Percentiles rank a stretch among this genome's conserved stretches.
Evolutionary conservation across 2,113 vertebrate genomes (phyloP).

Genomic region (Forbesichthys papilliferus): DNA sequence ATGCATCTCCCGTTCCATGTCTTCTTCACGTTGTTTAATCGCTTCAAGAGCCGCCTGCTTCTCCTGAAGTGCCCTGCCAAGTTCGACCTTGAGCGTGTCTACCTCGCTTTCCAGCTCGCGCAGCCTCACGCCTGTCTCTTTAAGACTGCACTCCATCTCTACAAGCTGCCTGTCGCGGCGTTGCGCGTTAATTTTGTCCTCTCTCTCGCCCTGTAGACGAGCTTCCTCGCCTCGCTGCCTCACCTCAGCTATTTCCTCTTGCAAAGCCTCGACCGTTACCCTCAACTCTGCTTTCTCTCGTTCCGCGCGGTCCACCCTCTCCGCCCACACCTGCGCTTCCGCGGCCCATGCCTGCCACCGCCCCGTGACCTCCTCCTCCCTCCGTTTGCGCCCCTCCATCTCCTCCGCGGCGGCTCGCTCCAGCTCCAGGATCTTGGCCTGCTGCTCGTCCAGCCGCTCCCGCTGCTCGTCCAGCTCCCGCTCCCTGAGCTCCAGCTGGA

Average conservation of each 20-base stretch:
- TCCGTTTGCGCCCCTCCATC: conserved; percentile 46
- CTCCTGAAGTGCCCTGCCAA: conserved; percentile 23
- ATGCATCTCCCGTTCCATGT: conserved; percentile 23
- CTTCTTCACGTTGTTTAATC: conserved; percentile 6
- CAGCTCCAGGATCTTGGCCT: conserved; percentile 64
- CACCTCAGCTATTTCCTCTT: conserved; percentile 19
- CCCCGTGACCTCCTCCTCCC: conserved; percentile 8
- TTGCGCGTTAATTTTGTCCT: conserved; percentile 4
- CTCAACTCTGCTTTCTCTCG: conserved; percentile 45
- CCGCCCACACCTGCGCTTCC: conserved; percentile 10
- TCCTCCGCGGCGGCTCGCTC: conserved; percentile 35
- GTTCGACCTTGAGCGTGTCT: conserved; percentile 23
- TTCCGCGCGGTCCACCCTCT: conserved; percentile 17
- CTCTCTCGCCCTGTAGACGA: conserved; percentile 3
- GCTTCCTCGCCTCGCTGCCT: conserved; percentile 22
- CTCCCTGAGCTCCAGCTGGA: conserved; percentile 58
- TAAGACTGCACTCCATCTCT: conserved; percentile 33
- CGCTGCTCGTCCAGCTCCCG: conserved; percentile 65
- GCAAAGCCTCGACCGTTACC: conserved; percentile 19
- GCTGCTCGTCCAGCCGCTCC: conserved; percentile 67
- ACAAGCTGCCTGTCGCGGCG: conserved; percentile 26
- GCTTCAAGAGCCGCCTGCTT: conserved; percentile 10
- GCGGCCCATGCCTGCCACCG: conserved; percentile 30
- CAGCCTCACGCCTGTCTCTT: conserved; percentile 42
- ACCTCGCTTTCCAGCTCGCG: conserved; percentile 44